Percentiles rank a stretch among this genome's conserved stretches.
phyloP scores from a whole-genome alignment of 2,888 invertebrate genomes.

The Xylota segnis region DNA sequence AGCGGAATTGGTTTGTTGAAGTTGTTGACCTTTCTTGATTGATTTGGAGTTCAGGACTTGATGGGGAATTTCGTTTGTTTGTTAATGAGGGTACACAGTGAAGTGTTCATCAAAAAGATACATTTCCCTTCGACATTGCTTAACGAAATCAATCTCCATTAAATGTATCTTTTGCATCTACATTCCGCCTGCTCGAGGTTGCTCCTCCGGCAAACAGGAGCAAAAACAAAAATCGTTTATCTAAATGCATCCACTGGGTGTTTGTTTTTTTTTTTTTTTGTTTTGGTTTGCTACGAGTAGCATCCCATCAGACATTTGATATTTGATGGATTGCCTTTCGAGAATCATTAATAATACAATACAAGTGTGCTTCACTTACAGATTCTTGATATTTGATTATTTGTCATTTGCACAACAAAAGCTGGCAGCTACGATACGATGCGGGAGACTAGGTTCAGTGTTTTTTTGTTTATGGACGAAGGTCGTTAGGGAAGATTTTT shows the following conservation, averaged over 20 bases:
- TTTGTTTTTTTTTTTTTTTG: slow-evolving; percentile 19
- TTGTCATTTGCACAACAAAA: slow-evolving; percentile 22
- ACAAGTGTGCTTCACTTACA: slow-evolving; percentile 29
- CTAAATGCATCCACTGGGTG: slow-evolving; percentile 33
- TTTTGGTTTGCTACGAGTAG: slow-evolving; percentile 19
- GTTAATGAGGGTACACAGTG: background rate
- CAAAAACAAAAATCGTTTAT: slow-evolving; percentile 32
- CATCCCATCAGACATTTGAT: slow-evolving; percentile 27
- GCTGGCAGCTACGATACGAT: background rate
- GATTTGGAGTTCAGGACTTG: background rate
- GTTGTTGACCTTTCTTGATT: background rate
- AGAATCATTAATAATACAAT: slow-evolving; percentile 45
- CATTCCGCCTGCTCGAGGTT: background rate
- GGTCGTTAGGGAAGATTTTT: background rate
- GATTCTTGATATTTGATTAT: slow-evolving; percentile 36
- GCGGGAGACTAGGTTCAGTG: background rate
- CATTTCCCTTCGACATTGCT: background rate
- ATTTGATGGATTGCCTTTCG: slow-evolving; percentile 40
- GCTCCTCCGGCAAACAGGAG: background rate
- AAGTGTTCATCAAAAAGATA: background rate
- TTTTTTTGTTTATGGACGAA: background rate
- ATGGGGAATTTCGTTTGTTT: background rate
- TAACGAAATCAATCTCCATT: slow-evolving; percentile 49
- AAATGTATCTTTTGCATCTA: slow-evolving; percentile 41
- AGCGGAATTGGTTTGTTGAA: background rate